A percentile compares a stretch with the other conserved stretches of the same genome.
Conservation (phyloP, 2,888 invertebrate genomes). For the Spialia ferax region DNA sequence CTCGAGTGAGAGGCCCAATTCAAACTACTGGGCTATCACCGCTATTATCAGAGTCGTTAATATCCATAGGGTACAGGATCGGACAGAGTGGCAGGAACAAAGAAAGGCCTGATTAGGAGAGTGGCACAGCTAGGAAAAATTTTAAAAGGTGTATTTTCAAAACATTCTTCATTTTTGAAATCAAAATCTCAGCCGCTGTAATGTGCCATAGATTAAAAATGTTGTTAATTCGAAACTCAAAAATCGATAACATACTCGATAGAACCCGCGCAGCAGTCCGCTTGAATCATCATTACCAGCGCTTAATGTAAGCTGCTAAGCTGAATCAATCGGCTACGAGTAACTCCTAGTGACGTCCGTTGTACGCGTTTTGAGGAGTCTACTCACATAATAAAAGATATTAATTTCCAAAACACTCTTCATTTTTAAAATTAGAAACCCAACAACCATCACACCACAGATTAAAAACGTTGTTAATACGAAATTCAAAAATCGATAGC, state of each 20-base stretch:
- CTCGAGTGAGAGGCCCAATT: too few relatives aligned
- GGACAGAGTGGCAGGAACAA: too few relatives aligned
- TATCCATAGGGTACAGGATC: too few relatives aligned
- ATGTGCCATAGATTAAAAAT: background rate
- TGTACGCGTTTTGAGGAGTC: conserved; percentile 29
- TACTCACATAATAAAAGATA: conserved; percentile 40
- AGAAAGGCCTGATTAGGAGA: too few relatives aligned
- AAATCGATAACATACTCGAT: conserved; percentile 39
- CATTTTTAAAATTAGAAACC: background rate
- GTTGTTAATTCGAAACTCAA: background rate
- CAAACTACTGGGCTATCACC: too few relatives aligned
- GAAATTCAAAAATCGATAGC: conserved; percentile 17
- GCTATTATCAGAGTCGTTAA: too few relatives aligned
- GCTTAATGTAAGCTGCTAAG: conserved; percentile 64
- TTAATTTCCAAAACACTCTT: too few relatives aligned
- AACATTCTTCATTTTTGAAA: background rate
- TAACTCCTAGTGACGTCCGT: conserved; percentile 53
- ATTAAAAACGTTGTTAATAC: background rate
- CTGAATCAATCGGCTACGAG: conserved; percentile 64
- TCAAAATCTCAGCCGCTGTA: background rate
- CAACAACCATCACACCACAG: background rate
- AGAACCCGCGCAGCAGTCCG: conserved; percentile 45
- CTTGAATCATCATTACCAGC: conserved; percentile 51
- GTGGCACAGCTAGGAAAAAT: too few relatives aligned
- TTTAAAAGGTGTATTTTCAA: too few relatives aligned